Base-by-base conservation (phyloP, 2,888 invertebrate species). In the Baccha elongata region DNA sequence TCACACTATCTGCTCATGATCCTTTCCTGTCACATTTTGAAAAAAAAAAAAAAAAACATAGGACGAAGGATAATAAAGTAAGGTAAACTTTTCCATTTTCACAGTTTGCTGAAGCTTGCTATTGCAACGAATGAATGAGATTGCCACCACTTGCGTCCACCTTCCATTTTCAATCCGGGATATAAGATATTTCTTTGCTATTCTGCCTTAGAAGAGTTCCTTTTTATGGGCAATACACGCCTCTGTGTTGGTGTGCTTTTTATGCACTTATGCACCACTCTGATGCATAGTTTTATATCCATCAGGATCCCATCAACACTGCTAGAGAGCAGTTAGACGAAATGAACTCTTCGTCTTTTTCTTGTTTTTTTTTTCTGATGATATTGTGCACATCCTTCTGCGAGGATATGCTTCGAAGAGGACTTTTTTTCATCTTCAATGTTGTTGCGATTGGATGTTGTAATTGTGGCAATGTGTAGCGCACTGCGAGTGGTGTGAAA, bases 281-380 rank as follows among this genome's bases (percentile, higher is more conserved):
- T 78, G 78, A 78, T 83, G 68, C 83, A 78, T 83, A 83, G 83
- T 83, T 83, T 78, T 83, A 83, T 83, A 83, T 83, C 83, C 83
- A 83, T 83, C 83, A 83, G 83, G 71, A 73, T 72, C 83, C 83
- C 78, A 83, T 83, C 83, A 83, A 83, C 83, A 83, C 81, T 76
- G 62, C 72, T 60, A 50, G 52, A 21, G 65, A 46, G 50, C 72
- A 78, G 72, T 73, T 73, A 73, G 72, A 68, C 50, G 64, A 78
- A 83, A 83, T 83, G 72, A 83, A 83, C 76, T 83, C 72, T 67
- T 42, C 42, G 40, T 46, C 46, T 46, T 29, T 15, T 52, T 15
- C 46, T 48, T 52, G 3, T 58, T 40, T 60, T 23, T 40, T 1
- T 21, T 23, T 60, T 13, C 26, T 26, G 62, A 15, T 48, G n/a